Conservation (phyloP, 2,797 vertebrate genomes). For the Spinus pinus region DNA sequence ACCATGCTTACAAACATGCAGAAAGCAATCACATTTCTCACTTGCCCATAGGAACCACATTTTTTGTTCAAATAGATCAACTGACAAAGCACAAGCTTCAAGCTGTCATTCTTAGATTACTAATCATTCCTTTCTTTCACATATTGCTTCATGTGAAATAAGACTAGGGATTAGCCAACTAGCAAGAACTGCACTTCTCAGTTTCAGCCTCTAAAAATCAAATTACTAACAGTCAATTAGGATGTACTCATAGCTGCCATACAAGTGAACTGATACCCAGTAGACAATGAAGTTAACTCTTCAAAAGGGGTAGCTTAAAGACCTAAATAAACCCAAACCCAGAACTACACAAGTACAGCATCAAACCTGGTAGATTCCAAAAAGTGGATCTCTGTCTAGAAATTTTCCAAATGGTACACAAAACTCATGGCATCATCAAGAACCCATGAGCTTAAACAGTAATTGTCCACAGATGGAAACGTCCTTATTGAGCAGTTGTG, state of each 20-base stretch:
- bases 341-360: neutral
- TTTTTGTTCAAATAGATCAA: neutral
- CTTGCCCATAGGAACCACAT: constrained; percentile 34
- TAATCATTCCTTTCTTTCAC: constrained; percentile 12
- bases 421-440: neutral
- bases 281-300: constrained; percentile 20
- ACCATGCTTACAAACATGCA: constrained; percentile 71
- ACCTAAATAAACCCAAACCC: neutral
- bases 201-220: constrained; percentile 19
- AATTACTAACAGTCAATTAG: constrained; percentile 23
- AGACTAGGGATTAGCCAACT: neutral
- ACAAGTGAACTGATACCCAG: constrained; percentile 51
- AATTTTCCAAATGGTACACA: neutral
- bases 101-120: neutral
- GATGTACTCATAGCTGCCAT: constrained; percentile 55
- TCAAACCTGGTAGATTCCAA: neutral
- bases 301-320: neutral
- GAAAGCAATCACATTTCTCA: constrained; percentile 35
- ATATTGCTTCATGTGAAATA: neutral
- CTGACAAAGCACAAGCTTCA: constrained; percentile 21
- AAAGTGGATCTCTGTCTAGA: neutral
- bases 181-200: neutral
- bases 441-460: neutral
- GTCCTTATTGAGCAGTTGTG: neutral
- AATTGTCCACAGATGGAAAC: neutral